phyloP scores from a whole-genome alignment of 2,113 vertebrate genomes.

The Cyphotilapia sp. region DNA sequence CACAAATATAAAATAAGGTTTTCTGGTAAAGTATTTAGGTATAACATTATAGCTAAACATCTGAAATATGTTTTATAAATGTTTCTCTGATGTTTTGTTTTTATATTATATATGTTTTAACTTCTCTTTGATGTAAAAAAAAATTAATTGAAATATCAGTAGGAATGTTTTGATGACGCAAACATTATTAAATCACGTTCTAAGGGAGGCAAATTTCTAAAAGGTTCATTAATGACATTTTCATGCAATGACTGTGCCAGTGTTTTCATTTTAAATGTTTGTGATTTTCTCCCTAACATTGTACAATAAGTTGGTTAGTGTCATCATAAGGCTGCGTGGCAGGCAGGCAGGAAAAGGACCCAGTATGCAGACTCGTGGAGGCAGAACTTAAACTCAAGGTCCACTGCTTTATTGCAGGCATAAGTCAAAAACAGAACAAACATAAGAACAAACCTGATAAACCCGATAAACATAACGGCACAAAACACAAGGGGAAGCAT shows the following conservation, averaged over 20 bases:
- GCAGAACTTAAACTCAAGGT: neutral
- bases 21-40: neutral
- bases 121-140: neutral
- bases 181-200: rapidly evolving
- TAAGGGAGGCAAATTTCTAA: neutral
- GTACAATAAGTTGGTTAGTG: neutral
- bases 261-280: neutral
- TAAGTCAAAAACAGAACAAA: neutral
- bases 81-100: neutral
- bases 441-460: neutral
- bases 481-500: neutral
- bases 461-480: rapidly evolving
- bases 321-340: neutral
- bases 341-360: neutral
- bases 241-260: neutral
- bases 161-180: neutral
- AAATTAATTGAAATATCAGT: neutral
- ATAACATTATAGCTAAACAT: neutral
- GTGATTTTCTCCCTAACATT: rapidly evolving
- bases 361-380: neutral
- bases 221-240: neutral
- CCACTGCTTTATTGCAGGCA: neutral
- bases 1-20: neutral
- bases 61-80: neutral
- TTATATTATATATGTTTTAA: neutral